Evolutionary conservation across 2,888 invertebrate species (phyloP), one percentile per base, ranked within the genome.

Genomic region (Nudaria mundana): DNA sequence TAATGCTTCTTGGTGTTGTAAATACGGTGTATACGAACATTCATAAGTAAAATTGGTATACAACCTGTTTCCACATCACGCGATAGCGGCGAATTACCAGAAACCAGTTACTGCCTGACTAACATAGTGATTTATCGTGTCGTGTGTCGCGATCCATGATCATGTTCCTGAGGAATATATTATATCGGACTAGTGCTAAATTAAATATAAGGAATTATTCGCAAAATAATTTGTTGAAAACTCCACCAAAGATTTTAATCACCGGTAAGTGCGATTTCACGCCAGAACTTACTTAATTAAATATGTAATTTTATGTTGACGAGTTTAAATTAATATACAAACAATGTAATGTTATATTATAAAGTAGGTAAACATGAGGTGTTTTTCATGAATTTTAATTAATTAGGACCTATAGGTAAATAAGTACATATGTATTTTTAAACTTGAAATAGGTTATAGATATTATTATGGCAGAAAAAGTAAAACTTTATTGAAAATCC

Each of bases 191-290:
- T 58, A 54, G 71, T 34, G 50, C 66, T 39, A 65, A 63, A 40
- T 48, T 64, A 28, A 76, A 66, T 55, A 42, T 76, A 10, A 76
- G 82, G 61, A 69, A 62, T 40, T 83, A 79, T 59, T 70, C 77
- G 42, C 70, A 65, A 22, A 66, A 63, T 37, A 65, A 53, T 26
- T 45, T 58, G 25, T 61, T 56, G 29, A 68, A 67, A 48, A 80
- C 67, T 34, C 71, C 84, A 4, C 91, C 91, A 15, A 88, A 90
- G 69, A 90, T 91, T 60, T 76, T 91, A 30, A 91, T 91, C 26
- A 91, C 91, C 28, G 91, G 91, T 90, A 66, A 87, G 81, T 79
- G 12, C 8, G 2, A 14, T 16, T 24, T 5, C n/a, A 12, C 8
- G 7, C 0, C n/a, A n/a, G n/a, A 11, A 10, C 13, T 34, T 20